Percentiles rank a stretch among this genome's conserved stretches.
These are phyloP conservation scores for Hoplias malabaricus DNA, from an alignment of 2,113 vertebrate genomes.

Conservation along the genomic window DNA sequence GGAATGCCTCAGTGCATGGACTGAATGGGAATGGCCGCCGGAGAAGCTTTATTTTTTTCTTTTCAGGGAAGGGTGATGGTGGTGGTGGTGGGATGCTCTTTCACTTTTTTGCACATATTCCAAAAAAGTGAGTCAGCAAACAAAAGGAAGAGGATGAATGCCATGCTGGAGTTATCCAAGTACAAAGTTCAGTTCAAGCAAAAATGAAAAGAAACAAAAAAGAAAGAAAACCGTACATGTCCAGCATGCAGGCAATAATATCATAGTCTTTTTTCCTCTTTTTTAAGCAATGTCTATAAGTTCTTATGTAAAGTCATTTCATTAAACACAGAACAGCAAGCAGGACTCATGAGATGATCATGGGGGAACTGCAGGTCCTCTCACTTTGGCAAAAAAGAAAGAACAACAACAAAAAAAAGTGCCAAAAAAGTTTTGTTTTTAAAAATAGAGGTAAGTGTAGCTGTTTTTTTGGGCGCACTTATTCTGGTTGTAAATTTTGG, in stretches of 20 bases:
- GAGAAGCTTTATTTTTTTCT: constrained; percentile 74
- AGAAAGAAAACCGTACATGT: constrained; percentile 92
- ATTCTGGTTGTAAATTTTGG: constrained; percentile 72
- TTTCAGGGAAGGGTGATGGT: constrained; percentile 69
- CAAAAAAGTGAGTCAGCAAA: constrained; percentile 93
- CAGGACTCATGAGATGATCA: constrained; percentile 92
- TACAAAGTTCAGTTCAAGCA: constrained; percentile 87
- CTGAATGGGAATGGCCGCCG: constrained; percentile 73
- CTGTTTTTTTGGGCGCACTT: constrained; percentile 80
- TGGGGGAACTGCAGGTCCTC: constrained; percentile 85
- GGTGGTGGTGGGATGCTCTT: constrained; percentile 70
- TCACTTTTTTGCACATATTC: constrained; percentile 92
- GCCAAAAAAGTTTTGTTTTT: constrained; percentile 61
- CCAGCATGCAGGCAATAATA: constrained; percentile 98
- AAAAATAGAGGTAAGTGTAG: constrained; percentile 79
- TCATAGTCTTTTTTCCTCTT: constrained; percentile 83
- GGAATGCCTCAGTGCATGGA: constrained; percentile 84
- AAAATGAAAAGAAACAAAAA: constrained; percentile 50
- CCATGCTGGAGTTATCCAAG: constrained; percentile 92
- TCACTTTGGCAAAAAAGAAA: constrained; percentile 79
- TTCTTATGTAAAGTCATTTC: constrained; percentile 82
- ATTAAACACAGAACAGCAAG: constrained; percentile 90
- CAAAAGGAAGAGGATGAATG: constrained; percentile 90
- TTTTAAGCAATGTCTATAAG: constrained; percentile 77
- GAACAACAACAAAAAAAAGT: constrained; percentile 61